A percentile compares a stretch with the other conserved stretches of the same genome.
These are phyloP conservation scores for Hipposideros armiger DNA, from an alignment of 2,113 vertebrate genomes.

Conservation along the genomic window DNA sequence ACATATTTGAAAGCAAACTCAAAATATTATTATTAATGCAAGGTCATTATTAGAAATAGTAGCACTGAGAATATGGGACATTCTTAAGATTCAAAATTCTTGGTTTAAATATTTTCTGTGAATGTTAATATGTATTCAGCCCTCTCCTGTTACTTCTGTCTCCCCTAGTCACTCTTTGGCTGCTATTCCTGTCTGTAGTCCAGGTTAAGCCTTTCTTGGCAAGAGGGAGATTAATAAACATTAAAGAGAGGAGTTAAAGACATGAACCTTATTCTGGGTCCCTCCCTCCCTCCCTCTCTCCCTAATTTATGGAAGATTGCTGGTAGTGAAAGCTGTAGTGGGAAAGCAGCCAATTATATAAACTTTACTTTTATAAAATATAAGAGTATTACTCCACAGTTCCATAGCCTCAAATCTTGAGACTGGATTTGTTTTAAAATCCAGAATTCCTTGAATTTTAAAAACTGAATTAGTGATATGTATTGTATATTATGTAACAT, in stretches of 20 bases:
- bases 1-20: background rate
- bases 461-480: background rate
- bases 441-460: slow-evolving; percentile 29
- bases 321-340: background rate
- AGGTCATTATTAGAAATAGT: background rate
- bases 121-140: background rate
- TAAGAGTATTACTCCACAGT: background rate
- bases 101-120: slow-evolving; percentile 12
- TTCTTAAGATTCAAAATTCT: slow-evolving; percentile 25
- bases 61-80: background rate
- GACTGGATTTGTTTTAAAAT: slow-evolving; percentile 53
- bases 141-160: background rate
- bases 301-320: background rate
- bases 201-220: background rate
- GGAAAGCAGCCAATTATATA: background rate
- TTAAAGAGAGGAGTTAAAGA: slow-evolving; percentile 43
- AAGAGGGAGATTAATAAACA: background rate
- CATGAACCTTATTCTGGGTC: background rate
- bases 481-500: slow-evolving; percentile 21
- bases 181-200: background rate
- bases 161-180: background rate
- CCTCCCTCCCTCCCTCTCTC: background rate
- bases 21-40: background rate
- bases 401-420: background rate
- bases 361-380: background rate